Base-by-base conservation (phyloP, 2,797 vertebrate genomes). In the Cercopithecus neglectus region DNA sequence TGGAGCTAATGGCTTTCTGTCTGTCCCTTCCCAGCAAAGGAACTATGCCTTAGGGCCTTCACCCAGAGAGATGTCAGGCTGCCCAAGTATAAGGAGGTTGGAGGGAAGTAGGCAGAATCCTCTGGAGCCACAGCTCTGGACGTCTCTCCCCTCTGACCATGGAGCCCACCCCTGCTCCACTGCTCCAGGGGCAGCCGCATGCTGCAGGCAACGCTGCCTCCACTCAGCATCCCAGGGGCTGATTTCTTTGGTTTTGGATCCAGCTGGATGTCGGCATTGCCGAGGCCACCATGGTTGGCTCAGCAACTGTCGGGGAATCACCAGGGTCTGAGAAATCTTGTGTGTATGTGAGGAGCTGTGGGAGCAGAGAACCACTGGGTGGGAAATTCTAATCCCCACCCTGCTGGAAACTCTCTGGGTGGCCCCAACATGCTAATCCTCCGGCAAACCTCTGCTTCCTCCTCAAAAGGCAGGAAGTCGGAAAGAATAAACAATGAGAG, bases 401-500 rank as follows among this genome's bases (percentile, higher is more conserved):
- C 67, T 70, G 91, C 82, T 86, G 74, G 50, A 80, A 91, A 91
- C 97, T 86, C 70, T 91, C 90, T 97, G 96, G 97, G 98, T 98
- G 98, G 97, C 91, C 97, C 88, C 79, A 72, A 13, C 0, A 17
- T 91, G 67, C 88, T 95, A 86, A 94, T 94, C 92, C 94, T 95
- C 86, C 86, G 7, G 76, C 83, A 96, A 83, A 84, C 83, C 90
- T 95, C 96, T 57, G 89, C 91, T 97, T 97, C 95, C 92, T 95
- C 93, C 75, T 94, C 85, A 70, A 79, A 95, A 89, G 44, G 75
- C 64, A 92, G 44, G 96, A 90, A n/a, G 78, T 94, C 26, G 16
- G 78, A 87, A 95, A 95, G 93, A 86, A 95, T 83, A 95, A 95
- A 93, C 94, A 95, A n/a, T 59, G 36, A 97, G 81, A 86, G 57